phyloP scores from a whole-genome alignment of 1,140 invertebrate genomes.

The Thrips palmi region DNA sequence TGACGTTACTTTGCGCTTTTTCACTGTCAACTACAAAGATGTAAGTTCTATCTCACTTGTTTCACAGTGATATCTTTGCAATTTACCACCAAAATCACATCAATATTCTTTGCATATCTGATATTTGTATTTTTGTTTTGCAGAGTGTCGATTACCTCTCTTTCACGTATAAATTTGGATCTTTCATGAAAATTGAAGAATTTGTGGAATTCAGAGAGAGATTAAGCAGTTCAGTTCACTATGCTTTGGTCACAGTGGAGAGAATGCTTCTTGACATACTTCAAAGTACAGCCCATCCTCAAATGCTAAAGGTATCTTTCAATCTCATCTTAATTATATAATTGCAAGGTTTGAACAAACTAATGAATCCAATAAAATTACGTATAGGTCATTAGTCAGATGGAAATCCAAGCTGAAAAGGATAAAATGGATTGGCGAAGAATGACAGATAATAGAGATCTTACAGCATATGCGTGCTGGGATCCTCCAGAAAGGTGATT shows the following conservation, averaged over 20 bases:
- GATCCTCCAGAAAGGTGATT: constrained; percentile 9
- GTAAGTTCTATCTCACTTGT: constrained; percentile 27
- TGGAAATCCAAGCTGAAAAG: constrained; percentile 35
- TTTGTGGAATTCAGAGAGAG: constrained; percentile 69
- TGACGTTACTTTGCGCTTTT: constrained; percentile 62
- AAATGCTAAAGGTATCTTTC: constrained; percentile 19
- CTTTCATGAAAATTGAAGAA: constrained; percentile 80
- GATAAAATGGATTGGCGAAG: constrained; percentile 30
- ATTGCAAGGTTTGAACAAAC: not conserved
- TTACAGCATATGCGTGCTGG: constrained; percentile 21
- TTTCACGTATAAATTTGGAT: constrained; percentile 83
- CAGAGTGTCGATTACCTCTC: constrained; percentile 82
- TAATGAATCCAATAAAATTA: not conserved
- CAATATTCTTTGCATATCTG: constrained; percentile 9
- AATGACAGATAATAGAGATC: constrained; percentile 38
- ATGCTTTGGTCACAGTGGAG: constrained; percentile 54
- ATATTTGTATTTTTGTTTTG: constrained; percentile 20
- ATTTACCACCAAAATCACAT: not conserved
- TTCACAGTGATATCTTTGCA: not conserved
- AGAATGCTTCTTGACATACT: constrained; percentile 60
- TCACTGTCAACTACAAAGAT: constrained; percentile 71
- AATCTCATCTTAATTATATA: constrained; percentile 18
- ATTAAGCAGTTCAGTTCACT: constrained; percentile 67
- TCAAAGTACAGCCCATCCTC: constrained; percentile 24
- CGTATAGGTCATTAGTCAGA: too few relatives aligned